Base-by-base conservation (phyloP, 23 tunicate species). In the Ascidia mentula region DNA sequence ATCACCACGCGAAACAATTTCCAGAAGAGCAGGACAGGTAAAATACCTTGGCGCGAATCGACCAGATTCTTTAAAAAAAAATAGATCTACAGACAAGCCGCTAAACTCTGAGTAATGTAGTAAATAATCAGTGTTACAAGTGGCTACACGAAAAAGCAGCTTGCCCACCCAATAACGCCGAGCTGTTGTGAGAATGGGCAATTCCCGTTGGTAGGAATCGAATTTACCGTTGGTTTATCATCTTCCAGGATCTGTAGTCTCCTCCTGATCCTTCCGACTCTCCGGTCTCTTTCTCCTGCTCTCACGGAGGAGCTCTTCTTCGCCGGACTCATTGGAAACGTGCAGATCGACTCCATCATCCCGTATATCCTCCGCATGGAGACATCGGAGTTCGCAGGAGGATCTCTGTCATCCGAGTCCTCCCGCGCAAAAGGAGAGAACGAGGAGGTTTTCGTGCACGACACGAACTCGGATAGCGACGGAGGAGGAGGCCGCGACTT, bases 281-380 rank as follows among this genome's bases (percentile, higher is more conserved):
- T 92, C 31, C 90, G 91, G 9, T 72, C 85, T 26, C 73, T 92
- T 38, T 72, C 72, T 36, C 75, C 92, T 17, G 34, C 88, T 37
- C 73, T 83, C 78, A 87, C 86, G 26, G 97, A 92, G 61, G 97
- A 92, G 38, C 36, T 92, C 1, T 92, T 92, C 60, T 92, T 92
- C 37, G 91, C 92, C 53, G 97, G 97, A 26, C 86, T 92, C 3
- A 92, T 92, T 46, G 97, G 97, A 0, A 87, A 83, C 46, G 97
- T 92, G 30, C 97, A 87, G 38, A 86, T 86, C 22, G 97, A 91
- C 70, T 91, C 97, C 34, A 91, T 91, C 42, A 91, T 91, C 0
- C 97, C 97, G 6, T 91, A 91, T 38, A 91, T 91, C 34, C 78
- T 91, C 12, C 76, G 84, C 31, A 91, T 91, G 97, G 97, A 91